Evolutionary conservation across 2,797 vertebrate species (phyloP).

Genomic region (Petrocephalus sullivani): DNA sequence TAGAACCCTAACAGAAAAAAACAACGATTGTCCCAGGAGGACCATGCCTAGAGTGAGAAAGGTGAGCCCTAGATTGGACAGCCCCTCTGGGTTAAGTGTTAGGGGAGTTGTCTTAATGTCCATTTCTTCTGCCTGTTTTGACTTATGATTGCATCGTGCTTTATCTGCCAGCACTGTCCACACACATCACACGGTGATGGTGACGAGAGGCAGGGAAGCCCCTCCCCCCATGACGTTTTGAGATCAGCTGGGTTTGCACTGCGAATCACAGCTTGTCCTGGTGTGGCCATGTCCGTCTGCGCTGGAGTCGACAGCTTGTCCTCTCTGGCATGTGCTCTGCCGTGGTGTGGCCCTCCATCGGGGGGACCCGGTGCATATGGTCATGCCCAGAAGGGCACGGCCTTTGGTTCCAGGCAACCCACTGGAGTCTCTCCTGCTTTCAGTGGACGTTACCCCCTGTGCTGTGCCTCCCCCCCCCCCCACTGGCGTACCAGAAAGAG

Average conservation of each 20-base stretch:
- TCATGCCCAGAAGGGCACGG: not conserved
- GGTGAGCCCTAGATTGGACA: not conserved
- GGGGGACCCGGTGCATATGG: conserved; percentile 31
- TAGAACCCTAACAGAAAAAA: not conserved
- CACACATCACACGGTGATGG: not conserved
- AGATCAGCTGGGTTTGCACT: not conserved
- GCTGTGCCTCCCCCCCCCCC: not conserved
- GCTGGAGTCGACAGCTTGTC: conserved; percentile 26
- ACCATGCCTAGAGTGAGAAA: not conserved
- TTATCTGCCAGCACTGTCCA: not conserved
- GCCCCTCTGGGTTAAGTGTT: not conserved
- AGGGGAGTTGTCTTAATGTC: not conserved
- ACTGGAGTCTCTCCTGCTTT: conserved; percentile 4
- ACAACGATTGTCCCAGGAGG: not conserved
- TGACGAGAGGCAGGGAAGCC: not conserved
- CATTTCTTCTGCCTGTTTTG: not conserved
- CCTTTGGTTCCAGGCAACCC: conserved; percentile 19
- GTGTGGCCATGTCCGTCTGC: conserved; percentile 19
- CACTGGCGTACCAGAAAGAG: not conserved
- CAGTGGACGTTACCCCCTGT: not conserved
- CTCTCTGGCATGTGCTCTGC: conserved; percentile 2
- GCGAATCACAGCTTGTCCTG: not conserved
- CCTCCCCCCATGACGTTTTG: not conserved
- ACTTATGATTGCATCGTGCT: not conserved
- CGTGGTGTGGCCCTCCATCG: conserved; percentile 21